Base-by-base conservation (phyloP, 2,797 vertebrate genomes). In the Bovichtus diacanthus region DNA sequence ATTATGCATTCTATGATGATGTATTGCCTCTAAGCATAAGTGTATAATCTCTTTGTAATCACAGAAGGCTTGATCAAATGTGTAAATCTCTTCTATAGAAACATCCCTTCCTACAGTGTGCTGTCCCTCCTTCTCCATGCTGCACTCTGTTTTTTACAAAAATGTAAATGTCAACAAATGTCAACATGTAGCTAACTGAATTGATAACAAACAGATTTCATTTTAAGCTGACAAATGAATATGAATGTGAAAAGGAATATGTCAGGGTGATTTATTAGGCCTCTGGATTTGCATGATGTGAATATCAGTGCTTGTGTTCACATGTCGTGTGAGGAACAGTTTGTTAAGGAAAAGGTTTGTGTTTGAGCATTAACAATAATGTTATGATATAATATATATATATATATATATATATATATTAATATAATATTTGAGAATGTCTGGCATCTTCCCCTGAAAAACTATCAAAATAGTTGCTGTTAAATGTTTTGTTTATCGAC, bases 131-230 rank as follows among this genome's bases (percentile, higher is more conserved):
- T 73, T 13, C 49, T 25, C 34, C 23, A 19, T 0, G 1, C 51
- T 41, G 43, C 16, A 9, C 53, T 65, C 70, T n/a, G 16, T 16
- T 71, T 64, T 76, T 63, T 56, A 51, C 67, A 71, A 36, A 71
- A 38, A 68, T 79, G 64, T 31, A 23, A 82, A 83, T 83, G 72
- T 78, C 82, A 85, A 63, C 70, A 81, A 83, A 87, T 81, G 81
- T 76, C 78, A 87, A 34, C 31, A 34, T 34, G 31, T 4, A 56
- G 16, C 59, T 36, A 61, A 65, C n/a, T 34, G 51, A 53, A 50
- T 15, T 49, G 70, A 76, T 68, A 54, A 70, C 29, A 43, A 47
- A 8, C 19, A 41, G 54, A 76, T 27, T 78, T 44, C 44, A 66
- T 76, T 72, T 62, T 18, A 43, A 75, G 23, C 56, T 46, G 58